Evolutionary conservation across 2,113 vertebrate species (phyloP), one percentile per base, ranked within the genome.

Genomic region (Synchiropus splendidus): DNA sequence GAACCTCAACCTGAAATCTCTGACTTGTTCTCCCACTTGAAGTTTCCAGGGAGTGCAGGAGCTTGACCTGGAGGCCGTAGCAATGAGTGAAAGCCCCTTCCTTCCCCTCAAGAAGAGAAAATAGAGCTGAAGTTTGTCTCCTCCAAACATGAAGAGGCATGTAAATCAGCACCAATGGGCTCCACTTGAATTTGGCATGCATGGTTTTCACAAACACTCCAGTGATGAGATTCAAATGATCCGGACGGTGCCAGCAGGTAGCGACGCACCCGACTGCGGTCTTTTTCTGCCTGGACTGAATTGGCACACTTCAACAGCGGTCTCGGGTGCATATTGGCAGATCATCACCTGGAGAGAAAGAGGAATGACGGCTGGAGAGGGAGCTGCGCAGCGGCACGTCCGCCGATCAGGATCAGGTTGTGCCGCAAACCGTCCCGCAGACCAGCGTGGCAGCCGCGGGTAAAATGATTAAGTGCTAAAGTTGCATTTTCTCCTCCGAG

Each of bases 401-500:
- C 51, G 57, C 64, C 30, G 31, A 49, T 45, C 64, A 54, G 60
- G 64, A 65, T 68, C 55, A 76, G 60, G 69, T 64, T 58, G 58
- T 70, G 66, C 50, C 39, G 61, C 67, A 72, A 75, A 56, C 50
- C 55, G 61, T 68, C 61, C 54, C 58, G 69, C 64, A 57, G 71
- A 72, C 57, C 59, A 40, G 36, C 41, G 54, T 48, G 18, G 48
- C 48, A 55, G 64, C 65, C 64, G 48, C 52, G 58, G 62, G 48
- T 46, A 57, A 67, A 56, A 81, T 79, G 79, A 84, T 86, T 73
- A 79, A 79, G 68, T 74, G 70, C 72, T 73, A 78, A 83, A 81
- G 71, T 74, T 78, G 72, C 80, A 64, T 81, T 78, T 75, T 75
- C 56, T 70, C 63, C 64, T 70, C 48, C 15, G 54, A 66, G 72